Percentiles rank a stretch among this genome's conserved stretches.
Conservation (phyloP, 2,113 vertebrate species). For the Athene noctua region DNA sequence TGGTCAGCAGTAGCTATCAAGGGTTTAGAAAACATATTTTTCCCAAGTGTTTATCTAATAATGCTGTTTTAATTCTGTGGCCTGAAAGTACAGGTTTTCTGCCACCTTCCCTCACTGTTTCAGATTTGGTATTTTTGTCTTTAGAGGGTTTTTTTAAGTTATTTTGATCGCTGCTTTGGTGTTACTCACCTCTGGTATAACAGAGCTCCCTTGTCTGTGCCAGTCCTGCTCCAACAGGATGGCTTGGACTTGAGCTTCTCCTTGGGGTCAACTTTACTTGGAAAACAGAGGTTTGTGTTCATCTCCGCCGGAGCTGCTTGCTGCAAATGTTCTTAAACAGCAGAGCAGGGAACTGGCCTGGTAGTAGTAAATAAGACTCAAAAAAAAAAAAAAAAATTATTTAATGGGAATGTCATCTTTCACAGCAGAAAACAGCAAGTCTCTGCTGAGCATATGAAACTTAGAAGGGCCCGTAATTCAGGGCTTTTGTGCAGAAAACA, state of each 20-base stretch:
- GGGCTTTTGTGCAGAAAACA: neutral
- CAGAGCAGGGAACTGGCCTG: neutral
- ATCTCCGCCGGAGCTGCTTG: neutral
- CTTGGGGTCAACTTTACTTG: neutral
- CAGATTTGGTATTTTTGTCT: neutral
- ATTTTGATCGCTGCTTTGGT: neutral
- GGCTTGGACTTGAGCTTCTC: neutral
- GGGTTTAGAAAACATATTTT: neutral
- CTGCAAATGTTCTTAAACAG: neutral
- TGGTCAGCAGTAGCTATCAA: neutral
- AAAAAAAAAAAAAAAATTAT: neutral
- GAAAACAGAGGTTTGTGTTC: conserved; percentile 14
- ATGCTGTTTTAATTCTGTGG: neutral
- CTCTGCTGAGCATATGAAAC: neutral
- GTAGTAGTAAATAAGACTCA: neutral
- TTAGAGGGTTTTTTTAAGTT: neutral
- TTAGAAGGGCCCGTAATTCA: neutral
- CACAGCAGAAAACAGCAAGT: neutral
- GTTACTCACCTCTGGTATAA: neutral
- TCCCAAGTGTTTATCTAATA: neutral
- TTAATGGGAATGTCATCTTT: neutral
- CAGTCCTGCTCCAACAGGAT: neutral
- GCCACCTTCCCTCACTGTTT: neutral
- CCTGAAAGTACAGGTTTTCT: neutral
- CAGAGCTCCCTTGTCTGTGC: neutral